A percentile compares a stretch with the other conserved stretches of the same genome.
phyloP scores from a whole-genome alignment of 2,888 invertebrate species.

The Luffia ferchaultella region DNA sequence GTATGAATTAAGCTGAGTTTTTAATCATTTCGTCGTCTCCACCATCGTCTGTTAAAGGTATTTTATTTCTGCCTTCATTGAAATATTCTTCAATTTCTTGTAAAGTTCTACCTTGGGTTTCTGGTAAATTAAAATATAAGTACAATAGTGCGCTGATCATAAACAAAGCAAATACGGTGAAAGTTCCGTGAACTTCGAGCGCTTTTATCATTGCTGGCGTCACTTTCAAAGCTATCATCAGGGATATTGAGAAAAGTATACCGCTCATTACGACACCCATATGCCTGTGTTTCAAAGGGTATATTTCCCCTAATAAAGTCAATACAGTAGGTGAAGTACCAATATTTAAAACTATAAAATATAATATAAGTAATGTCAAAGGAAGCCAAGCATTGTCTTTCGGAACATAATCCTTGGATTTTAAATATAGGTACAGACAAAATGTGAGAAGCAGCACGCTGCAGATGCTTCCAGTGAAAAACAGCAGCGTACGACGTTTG shows the following conservation, averaged over 20 bases:
- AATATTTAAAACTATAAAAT: conserved; percentile 34
- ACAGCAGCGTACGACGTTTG: conserved; percentile 31
- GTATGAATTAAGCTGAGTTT: no score
- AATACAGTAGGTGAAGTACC: conserved; percentile 26
- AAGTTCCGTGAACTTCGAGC: conserved; percentile 34
- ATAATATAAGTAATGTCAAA: conserved; percentile 26
- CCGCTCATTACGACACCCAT: conserved; percentile 13
- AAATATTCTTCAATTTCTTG: conserved; percentile 29
- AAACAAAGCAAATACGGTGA: conserved; percentile 18
- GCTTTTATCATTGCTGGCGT: conserved; percentile 27
- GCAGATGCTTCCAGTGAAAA: conserved; percentile 29
- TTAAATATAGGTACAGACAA: conserved; percentile 28
- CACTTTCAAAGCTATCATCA: conserved; percentile 26
- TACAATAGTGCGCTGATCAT: conserved; percentile 17
- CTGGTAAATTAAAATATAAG: conserved; percentile 23
- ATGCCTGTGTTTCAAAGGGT: conserved; percentile 15
- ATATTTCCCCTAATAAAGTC: conserved; percentile 8
- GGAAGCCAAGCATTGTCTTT: conserved; percentile 26
- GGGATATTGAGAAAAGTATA: conserved; percentile 12
- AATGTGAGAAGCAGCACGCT: conserved; percentile 22
- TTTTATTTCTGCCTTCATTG: conserved; percentile 9
- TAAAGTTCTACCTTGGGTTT: conserved; percentile 25
- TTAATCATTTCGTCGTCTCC: no score
- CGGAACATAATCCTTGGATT: conserved; percentile 19
- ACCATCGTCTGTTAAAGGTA: no score